Base-by-base conservation (phyloP, 2,113 vertebrate species). In the Actenoides lindsayi region DNA sequence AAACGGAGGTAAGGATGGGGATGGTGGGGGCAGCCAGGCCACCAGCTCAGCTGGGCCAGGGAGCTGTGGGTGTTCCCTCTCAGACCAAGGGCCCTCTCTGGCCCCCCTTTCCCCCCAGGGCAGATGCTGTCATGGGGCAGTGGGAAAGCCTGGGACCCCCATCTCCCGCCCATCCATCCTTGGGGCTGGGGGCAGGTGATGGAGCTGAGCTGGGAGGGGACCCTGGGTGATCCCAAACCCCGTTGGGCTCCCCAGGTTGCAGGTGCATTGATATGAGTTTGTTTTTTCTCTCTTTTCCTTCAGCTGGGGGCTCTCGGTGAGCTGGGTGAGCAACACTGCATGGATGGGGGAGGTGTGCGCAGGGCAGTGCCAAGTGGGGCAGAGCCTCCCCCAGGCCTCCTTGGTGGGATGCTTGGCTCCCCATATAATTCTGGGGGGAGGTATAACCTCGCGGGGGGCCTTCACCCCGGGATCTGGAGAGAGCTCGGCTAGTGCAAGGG, bases 271-370 rank as follows among this genome's bases (percentile, higher is more conserved):
- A 17, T 21, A 11, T 19, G 21, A 5, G 5, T 27, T 50, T 48
- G 10, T 17, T 83, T 69, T 82, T 76, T 23, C 24, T 44, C 18
- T 21, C 13, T n/a, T 68, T 50, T 35, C 5, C 24, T 7, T 16
- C n/a, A 11, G 2, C 37, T 17, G 44, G 48, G 9, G 37, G 31
- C 17, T 64, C 9, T 35, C 0, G 0, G 5, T 28, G 76, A 16
- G 31, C 13, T 3, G 13, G 14, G 9, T 25, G 50, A 51, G 28
- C 41, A n/a, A 8, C 11, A 23, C 53, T 59, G 46, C 69, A 4
- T 2, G 17, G 8, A 6, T 24, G 9, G 15, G 16, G 28, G 18
- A 3, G 20, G 24, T 15, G 35, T 8, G 42, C 6, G 13, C 7
- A 2, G 0, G 13, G 12, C 17, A 54, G 30, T 20, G 39, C 24